Evolutionary conservation across 1,140 invertebrate species (phyloP).

Genomic region (Cotesia chilonis): DNA sequence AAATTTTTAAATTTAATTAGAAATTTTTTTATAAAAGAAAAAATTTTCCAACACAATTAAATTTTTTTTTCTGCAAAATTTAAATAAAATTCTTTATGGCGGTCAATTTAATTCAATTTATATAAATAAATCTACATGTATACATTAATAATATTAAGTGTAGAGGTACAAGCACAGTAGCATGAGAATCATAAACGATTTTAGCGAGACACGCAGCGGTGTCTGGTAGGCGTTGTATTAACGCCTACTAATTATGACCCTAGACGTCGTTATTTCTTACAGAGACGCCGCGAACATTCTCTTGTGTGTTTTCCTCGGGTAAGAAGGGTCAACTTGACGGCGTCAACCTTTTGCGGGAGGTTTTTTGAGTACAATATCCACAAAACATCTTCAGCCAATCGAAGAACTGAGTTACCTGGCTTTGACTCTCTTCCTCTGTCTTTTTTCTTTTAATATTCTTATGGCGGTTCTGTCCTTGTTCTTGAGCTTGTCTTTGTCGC

Average conservation of each 20-base stretch:
- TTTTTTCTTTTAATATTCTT: too few species aligned
- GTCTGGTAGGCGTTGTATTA: constrained; percentile 60
- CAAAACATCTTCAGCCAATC: constrained; percentile 58
- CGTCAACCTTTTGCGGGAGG: too few species aligned
- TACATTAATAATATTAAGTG: too few species aligned
- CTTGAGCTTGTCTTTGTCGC: constrained; percentile 5
- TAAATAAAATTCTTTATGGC: too few species aligned
- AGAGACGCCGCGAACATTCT: constrained; percentile 39
- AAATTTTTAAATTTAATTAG: too few species aligned
- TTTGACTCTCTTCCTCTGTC: not conserved
- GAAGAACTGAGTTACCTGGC: constrained; percentile 41
- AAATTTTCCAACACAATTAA: too few species aligned
- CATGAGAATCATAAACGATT: constrained; percentile 39
- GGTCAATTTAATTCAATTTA: too few species aligned
- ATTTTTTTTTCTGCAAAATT: too few species aligned
- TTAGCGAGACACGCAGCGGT: constrained; percentile 48
- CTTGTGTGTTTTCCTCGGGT: too few species aligned
- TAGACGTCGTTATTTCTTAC: constrained; percentile 52
- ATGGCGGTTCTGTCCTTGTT: too few species aligned
- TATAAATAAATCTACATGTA: not conserved
- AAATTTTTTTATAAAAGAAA: too few species aligned
- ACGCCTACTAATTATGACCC: constrained; percentile 66
- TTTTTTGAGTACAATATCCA: constrained; percentile 1
- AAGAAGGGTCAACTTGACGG: too few species aligned
- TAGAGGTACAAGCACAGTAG: constrained; percentile 16